Conservation (phyloP, 2,888 invertebrate species). For the Drosophila pseudotalamancana region DNA sequence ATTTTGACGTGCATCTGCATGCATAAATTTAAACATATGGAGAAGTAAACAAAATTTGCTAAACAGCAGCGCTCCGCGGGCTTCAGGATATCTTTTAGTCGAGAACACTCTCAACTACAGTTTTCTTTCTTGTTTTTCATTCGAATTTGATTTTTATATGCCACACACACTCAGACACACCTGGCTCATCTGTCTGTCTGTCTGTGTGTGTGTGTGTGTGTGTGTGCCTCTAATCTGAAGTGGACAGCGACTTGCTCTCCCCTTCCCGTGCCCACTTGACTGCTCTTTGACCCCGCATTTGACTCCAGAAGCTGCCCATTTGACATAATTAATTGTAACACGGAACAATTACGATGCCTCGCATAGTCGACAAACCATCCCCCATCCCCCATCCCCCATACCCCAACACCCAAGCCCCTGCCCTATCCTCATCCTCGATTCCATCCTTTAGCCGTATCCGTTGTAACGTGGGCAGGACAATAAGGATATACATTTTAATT, state of each 20-base stretch:
- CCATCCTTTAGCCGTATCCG: not conserved
- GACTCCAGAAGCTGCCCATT: conserved; percentile 51
- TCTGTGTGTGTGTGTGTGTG: not conserved
- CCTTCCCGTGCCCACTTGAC: not conserved
- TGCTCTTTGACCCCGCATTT: conserved; percentile 6
- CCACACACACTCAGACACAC: not conserved
- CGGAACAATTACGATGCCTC: conserved; percentile 70
- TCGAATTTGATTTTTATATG: conserved; percentile 40
- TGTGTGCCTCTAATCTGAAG: not conserved
- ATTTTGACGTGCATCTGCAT: too few species aligned
- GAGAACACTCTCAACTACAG: too few species aligned
- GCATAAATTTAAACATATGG: too few species aligned
- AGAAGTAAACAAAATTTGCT: too few species aligned
- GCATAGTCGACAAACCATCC: not conserved
- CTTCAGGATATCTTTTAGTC: too few species aligned
- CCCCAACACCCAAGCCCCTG: not conserved
- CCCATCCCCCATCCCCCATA: not conserved
- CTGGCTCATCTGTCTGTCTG: not conserved
- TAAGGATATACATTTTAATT: conserved; percentile 77
- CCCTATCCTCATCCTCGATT: not conserved
- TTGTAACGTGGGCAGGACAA: conserved; percentile 51
- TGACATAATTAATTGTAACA: conserved; percentile 77
- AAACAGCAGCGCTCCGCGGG: too few species aligned
- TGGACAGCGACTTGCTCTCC: conserved; percentile 1
- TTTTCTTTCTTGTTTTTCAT: too few species aligned